Percentiles rank a stretch among this genome's conserved stretches.
Evolutionary conservation across 2,888 invertebrate genomes (phyloP).

Genomic region (Geotrupes spiniger): DNA sequence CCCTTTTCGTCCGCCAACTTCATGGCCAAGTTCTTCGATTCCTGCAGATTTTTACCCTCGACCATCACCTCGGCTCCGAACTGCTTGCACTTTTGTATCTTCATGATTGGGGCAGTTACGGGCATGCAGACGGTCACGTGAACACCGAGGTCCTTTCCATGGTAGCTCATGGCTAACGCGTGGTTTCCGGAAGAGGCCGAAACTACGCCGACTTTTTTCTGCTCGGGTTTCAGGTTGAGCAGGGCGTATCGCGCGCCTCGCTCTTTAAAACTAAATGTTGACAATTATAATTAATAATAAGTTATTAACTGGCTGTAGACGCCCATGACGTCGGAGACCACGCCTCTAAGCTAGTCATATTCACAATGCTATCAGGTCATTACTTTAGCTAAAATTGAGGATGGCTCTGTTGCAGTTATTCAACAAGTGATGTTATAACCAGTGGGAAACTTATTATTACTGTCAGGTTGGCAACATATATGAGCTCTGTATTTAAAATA

Average conservation of each 20-base stretch:
- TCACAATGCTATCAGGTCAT: too few species aligned
- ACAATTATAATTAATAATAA: too few species aligned
- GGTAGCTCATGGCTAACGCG: constrained; percentile 53
- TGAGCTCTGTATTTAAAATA: too few species aligned
- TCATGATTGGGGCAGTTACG: constrained; percentile 56
- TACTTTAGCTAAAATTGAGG: too few species aligned
- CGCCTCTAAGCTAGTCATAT: too few species aligned
- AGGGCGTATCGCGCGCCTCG: constrained; percentile 45
- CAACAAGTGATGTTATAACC: too few species aligned
- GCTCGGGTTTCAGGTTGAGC: constrained; percentile 38
- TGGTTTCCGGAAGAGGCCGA: constrained; percentile 52
- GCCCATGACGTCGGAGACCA: not conserved
- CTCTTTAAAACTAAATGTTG: constrained; percentile 21
- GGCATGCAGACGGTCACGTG: constrained; percentile 54
- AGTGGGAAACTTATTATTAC: too few species aligned
- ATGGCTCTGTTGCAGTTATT: too few species aligned
- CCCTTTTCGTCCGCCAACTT: constrained; percentile 64
- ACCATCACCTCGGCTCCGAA: constrained; percentile 66
- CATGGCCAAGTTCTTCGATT: constrained; percentile 72
- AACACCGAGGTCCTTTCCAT: constrained; percentile 48
- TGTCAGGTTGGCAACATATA: too few species aligned
- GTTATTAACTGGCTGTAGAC: too few species aligned
- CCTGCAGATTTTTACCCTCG: constrained; percentile 59
- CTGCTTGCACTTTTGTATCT: constrained; percentile 61
- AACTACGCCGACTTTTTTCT: constrained; percentile 46